Base-by-base conservation (phyloP, 2,797 vertebrate genomes). In the Channallabes apus region DNA sequence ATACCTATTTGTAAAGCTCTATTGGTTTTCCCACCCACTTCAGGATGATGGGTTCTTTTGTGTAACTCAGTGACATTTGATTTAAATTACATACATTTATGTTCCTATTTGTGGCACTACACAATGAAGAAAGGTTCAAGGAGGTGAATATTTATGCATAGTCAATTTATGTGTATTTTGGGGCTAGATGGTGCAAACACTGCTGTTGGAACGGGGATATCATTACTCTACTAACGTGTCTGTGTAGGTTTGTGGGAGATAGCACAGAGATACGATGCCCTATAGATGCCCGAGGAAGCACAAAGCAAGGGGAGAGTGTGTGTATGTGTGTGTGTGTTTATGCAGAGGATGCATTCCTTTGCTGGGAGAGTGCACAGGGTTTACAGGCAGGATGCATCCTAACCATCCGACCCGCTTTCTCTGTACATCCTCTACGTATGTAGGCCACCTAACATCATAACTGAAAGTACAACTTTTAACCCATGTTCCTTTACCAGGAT, bases 291-390 rank as follows among this genome's bases (percentile, higher is more conserved):
- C 72, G 24, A 51, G 85, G 87, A 82, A 41, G 58, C 22, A 79
- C 12, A 79, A 79, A 79, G 22, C 6, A 0, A 79, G 22, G 35
- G 35, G 35, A 46, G 24, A 64, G 58, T 27, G 35, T 86, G 87
- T 93, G 90, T 94, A 91, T 89, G 92, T 86, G 89, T 79, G 56
- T 18, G 35, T 86, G 87, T 93, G 90, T 94, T 91, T 89, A 93
- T 86, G 89, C 87, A 87, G 82, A 89, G 91, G 90, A 86, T 86
- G 83, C 93, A 94, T 95, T 95, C 92, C 90, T 94, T 76, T 81
- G 91, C 89, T 87, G 87, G 92, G 77, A 93, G 93, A 94, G 94
- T 90, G 89, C 91, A 89, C 90, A 89, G 88, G 88, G 93, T 92
- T 93, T 87, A 88, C 87, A 90, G 82, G 88, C 83, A 29, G 75